A percentile compares a stretch with the other conserved stretches of the same genome.
These are phyloP conservation scores for Oncorhynchus nerka DNA, from an alignment of 2,113 vertebrate species.

Conservation along the genomic window DNA sequence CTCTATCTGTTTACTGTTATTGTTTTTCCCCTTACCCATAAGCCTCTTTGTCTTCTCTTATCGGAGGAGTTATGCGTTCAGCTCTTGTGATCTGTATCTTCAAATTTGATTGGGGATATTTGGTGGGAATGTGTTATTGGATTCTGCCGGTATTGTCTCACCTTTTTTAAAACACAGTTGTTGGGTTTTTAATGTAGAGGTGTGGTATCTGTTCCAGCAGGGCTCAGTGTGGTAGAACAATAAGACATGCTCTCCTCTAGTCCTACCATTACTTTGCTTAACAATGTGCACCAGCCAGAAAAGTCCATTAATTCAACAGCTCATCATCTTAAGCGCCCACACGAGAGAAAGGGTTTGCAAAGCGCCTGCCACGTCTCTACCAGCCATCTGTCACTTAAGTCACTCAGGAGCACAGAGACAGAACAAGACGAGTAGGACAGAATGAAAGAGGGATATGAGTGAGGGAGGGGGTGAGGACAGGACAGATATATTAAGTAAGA, in stretches of 20 bases:
- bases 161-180: slow-evolving; percentile 51
- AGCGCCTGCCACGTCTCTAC: slow-evolving; percentile 34
- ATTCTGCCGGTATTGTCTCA: slow-evolving; percentile 66
- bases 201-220: slow-evolving; percentile 54
- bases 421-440: slow-evolving; percentile 6
- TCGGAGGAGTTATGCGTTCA: slow-evolving; percentile 50
- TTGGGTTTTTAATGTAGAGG: slow-evolving; percentile 54
- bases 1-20: slow-evolving; percentile 71
- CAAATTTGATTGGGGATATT: slow-evolving; percentile 69
- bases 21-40: slow-evolving; percentile 63
- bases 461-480: not conserved
- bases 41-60: slow-evolving; percentile 36
- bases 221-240: slow-evolving; percentile 40
- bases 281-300: slow-evolving; percentile 61
- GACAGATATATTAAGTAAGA: slow-evolving; percentile 11
- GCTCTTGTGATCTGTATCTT: slow-evolving; percentile 61
- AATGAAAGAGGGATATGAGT: not conserved
- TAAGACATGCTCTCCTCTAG: slow-evolving; percentile 51
- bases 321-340: slow-evolving; percentile 65
- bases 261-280: slow-evolving; percentile 53
- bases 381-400: slow-evolving; percentile 58
- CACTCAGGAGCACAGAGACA: slow-evolving; percentile 28
- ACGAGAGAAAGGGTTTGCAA: slow-evolving; percentile 55
- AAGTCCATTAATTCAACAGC: slow-evolving; percentile 67
- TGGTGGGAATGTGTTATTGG: slow-evolving; percentile 67